Evolutionary conservation across 2,113 vertebrate genomes (phyloP).

Genomic region (Aptenodytes patagonicus): DNA sequence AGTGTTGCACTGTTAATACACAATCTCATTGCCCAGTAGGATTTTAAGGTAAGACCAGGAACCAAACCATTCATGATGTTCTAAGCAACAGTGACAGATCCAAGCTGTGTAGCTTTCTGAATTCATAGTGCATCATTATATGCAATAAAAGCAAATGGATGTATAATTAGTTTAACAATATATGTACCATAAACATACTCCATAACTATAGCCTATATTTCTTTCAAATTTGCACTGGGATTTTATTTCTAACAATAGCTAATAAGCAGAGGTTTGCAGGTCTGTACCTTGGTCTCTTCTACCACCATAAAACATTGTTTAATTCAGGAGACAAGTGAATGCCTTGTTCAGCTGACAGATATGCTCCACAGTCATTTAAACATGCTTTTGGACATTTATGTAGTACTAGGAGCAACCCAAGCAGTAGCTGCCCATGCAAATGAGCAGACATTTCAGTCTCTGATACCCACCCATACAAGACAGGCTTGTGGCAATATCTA

Average conservation of each 20-base stretch:
- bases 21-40: not conserved
- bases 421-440: not conserved
- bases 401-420: not conserved
- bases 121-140: not conserved
- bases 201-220: not conserved
- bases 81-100: not conserved
- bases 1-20: not conserved
- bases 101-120: not conserved
- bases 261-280: not conserved
- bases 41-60: not conserved
- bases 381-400: not conserved
- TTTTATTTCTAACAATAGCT: not conserved
- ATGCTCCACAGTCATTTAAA: not conserved
- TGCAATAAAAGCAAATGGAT: not conserved
- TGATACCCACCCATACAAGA: not conserved
- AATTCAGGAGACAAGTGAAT: not conserved
- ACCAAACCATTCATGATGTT: not conserved
- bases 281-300: not conserved
- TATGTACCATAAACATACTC: not conserved
- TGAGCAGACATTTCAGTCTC: not conserved
- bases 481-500: not conserved
- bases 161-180: not conserved
- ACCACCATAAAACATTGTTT: not conserved
- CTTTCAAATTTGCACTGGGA: not conserved
- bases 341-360: not conserved